phyloP scores from a whole-genome alignment of 1,140 invertebrate species.

The Archegozetes longisetosus region DNA sequence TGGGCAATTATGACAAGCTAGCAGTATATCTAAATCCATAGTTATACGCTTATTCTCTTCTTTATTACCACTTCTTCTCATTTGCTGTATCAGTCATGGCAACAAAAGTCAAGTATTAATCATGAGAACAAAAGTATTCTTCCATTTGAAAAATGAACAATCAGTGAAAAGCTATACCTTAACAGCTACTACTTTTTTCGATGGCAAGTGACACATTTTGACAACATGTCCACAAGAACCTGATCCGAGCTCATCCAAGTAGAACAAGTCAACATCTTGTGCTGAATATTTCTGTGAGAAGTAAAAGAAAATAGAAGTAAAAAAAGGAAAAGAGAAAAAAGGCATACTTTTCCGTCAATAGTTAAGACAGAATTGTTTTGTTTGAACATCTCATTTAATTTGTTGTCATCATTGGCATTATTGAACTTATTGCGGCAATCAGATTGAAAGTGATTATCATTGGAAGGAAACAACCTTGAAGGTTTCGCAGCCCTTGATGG shows the following conservation, averaged over 20 bases:
- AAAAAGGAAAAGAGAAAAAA: slow-evolving; percentile 3
- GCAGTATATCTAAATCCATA: slow-evolving; percentile 94
- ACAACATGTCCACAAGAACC: slow-evolving; percentile 95
- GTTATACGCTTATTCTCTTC: slow-evolving; percentile 96
- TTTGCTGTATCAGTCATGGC: slow-evolving; percentile 50
- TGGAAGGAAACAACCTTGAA: neutral
- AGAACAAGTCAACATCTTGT: slow-evolving; percentile 19
- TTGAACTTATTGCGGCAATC: neutral
- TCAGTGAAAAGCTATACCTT: slow-evolving; percentile 44
- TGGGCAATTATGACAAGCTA: slow-evolving; percentile 88
- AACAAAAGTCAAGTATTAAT: neutral
- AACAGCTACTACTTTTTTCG: slow-evolving; percentile 72
- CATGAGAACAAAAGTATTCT: slow-evolving; percentile 1
- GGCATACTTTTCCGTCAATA: slow-evolving; percentile 18
- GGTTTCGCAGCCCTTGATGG: neutral
- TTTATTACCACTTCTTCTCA: slow-evolving; percentile 84
- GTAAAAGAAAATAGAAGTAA: slow-evolving; percentile 4
- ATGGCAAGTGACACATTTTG: slow-evolving; percentile 80
- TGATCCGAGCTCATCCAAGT: slow-evolving; percentile 72
- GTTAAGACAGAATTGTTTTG: slow-evolving; percentile 19
- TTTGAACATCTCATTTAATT: slow-evolving; percentile 18
- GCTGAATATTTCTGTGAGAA: slow-evolving; percentile 21
- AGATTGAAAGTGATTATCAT: neutral
- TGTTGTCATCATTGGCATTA: slow-evolving; percentile 8
- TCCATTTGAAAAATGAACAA: neutral